Percentiles rank a stretch among this genome's conserved stretches.
Conservation (phyloP, 2,113 vertebrate species). For the Aphyosemion australe region DNA sequence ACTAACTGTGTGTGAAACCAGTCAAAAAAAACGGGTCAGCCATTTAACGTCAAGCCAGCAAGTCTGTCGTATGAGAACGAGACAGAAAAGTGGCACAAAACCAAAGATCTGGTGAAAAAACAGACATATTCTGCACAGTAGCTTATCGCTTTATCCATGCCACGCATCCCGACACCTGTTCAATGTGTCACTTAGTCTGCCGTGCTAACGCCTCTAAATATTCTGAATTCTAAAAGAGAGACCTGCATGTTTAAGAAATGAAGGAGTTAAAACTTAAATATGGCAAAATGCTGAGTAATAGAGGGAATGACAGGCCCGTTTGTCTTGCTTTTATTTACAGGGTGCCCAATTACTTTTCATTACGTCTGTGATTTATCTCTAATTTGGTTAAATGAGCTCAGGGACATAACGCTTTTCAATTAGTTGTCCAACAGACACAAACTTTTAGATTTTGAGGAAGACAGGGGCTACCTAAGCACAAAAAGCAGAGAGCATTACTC, state of each 20-base stretch:
- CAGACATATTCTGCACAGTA: neutral
- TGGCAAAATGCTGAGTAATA: constrained; percentile 45
- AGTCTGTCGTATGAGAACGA: neutral
- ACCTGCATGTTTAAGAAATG: constrained; percentile 39
- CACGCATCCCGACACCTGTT: constrained; percentile 12
- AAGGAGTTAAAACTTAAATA: constrained; percentile 54
- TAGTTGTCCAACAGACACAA: constrained; percentile 28
- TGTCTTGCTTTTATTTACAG: constrained; percentile 64
- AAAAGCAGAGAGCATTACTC: neutral
- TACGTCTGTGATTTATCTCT: constrained; percentile 53
- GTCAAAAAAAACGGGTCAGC: constrained; percentile 21
- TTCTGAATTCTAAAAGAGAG: constrained; percentile 1
- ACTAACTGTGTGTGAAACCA: constrained; percentile 11
- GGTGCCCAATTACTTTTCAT: constrained; percentile 69
- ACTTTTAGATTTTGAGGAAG: constrained; percentile 17
- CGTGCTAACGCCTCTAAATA: neutral
- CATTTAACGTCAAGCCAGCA: neutral
- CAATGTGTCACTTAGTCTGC: neutral
- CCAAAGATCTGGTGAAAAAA: neutral
- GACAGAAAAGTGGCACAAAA: neutral
- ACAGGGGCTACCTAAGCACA: constrained; percentile 2
- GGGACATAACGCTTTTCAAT: constrained; percentile 38
- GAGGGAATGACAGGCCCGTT: constrained; percentile 48
- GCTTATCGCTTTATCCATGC: neutral
- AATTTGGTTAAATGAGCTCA: constrained; percentile 49